A percentile compares a stretch with the other conserved stretches of the same genome.
These are phyloP conservation scores for Sorex maritimensis DNA, from an alignment of 2,797 vertebrate species.

Conservation along the genomic window DNA sequence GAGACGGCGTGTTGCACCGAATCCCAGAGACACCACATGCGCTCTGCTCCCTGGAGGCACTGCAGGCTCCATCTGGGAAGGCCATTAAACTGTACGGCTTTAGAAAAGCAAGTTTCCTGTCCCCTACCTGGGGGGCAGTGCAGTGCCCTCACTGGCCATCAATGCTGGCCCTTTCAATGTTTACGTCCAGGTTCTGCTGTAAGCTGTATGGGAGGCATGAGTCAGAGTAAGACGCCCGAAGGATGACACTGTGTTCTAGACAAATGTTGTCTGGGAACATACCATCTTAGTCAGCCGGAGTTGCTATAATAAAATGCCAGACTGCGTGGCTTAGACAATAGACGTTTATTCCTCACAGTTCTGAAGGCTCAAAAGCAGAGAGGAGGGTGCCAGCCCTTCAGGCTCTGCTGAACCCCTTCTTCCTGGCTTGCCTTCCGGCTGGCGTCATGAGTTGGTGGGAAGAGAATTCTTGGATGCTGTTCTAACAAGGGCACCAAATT, in stretches of 20 bases:
- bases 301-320: background rate
- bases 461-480: background rate
- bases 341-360: background rate
- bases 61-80: background rate
- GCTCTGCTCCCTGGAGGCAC: background rate
- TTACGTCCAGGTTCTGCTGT: background rate
- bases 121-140: background rate
- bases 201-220: conserved; percentile 5
- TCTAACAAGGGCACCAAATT: background rate
- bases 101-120: background rate
- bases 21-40: background rate
- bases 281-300: background rate
- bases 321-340: background rate
- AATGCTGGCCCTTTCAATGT: background rate
- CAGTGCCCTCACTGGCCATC: background rate
- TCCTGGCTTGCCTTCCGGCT: background rate
- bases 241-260: background rate
- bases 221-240: background rate
- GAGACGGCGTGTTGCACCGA: background rate
- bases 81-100: background rate
- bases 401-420: background rate
- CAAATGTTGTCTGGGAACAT: background rate
- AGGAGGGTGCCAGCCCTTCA: too few relatives aligned
- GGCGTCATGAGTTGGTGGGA: background rate
- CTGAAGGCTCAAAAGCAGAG: background rate